These are phyloP conservation scores for Calonectris borealis DNA, from an alignment of 2,113 vertebrate species.

Conservation along the genomic window DNA sequence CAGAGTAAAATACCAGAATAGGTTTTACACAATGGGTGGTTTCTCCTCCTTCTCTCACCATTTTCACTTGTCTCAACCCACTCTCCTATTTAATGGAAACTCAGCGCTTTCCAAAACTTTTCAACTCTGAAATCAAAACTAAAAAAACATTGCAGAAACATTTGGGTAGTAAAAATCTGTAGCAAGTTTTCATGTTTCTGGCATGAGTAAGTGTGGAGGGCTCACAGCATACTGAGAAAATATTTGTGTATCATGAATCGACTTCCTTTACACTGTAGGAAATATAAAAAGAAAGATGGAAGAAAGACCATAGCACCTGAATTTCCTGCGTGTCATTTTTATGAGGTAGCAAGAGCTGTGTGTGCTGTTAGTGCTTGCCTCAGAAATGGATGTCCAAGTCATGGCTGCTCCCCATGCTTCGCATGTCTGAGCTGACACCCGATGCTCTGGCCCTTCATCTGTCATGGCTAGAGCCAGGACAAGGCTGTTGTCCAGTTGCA, in stretches of 20 bases:
- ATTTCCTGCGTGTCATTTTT: not conserved
- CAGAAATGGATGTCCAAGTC: not conserved
- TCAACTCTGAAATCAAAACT: not conserved
- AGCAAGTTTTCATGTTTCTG: not conserved
- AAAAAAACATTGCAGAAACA: not conserved
- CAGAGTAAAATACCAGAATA: slow-evolving; percentile 9
- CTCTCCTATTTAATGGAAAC: not conserved
- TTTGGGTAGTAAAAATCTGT: not conserved
- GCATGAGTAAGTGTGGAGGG: not conserved
- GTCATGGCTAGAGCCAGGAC: not conserved
- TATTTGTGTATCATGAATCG: not conserved
- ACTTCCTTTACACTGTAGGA: not conserved
- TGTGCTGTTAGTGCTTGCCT: not conserved
- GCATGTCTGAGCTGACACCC: not conserved
- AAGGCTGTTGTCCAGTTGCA: not conserved
- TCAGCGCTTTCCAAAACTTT: not conserved
- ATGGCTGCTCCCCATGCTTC: fast-evolving
- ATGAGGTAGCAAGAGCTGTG: not conserved
- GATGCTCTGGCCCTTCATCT: not conserved
- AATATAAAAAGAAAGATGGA: not conserved
- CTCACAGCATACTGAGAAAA: not conserved
- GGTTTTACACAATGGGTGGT: not conserved
- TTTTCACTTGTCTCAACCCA: not conserved
- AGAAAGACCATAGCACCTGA: not conserved
- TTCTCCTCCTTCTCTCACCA: not conserved